These are phyloP conservation scores for Electrona antarctica DNA, from an alignment of 2,113 vertebrate species.

Conservation along the genomic window DNA sequence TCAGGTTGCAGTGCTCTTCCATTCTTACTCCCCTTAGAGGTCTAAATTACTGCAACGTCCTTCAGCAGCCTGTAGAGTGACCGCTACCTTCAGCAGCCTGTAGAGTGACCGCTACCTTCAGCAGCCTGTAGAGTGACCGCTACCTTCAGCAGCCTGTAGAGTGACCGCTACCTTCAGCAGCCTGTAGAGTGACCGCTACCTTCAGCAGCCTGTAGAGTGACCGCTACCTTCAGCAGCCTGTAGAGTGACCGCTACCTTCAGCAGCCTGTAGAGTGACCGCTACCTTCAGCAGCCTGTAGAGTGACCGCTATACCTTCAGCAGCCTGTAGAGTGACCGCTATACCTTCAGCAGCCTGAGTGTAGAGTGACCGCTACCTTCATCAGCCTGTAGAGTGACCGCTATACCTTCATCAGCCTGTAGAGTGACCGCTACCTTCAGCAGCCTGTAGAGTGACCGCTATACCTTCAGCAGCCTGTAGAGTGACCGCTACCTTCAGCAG, in stretches of 20 bases:
- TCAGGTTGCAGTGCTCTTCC: conserved; percentile 49
- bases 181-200: conserved; percentile 63
- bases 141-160: conserved; percentile 68
- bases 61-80: conserved; percentile 67
- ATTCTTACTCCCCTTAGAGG: conserved; percentile 42
- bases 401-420: conserved; percentile 69
- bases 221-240: conserved; percentile 71
- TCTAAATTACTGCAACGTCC: conserved; percentile 72
- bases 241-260: conserved; percentile 74
- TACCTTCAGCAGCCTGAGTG: conserved; percentile 71
- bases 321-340: conserved; percentile 52
- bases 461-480: conserved; percentile 68
- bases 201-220: conserved; percentile 65
- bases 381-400: conserved; percentile 55
- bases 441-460: conserved; percentile 52
- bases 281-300: conserved; percentile 68
- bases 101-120: conserved; percentile 74
- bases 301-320: conserved; percentile 76
- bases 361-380: conserved; percentile 74
- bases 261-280: conserved; percentile 55
- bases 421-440: conserved; percentile 75
- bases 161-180: conserved; percentile 74
- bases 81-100: conserved; percentile 61
- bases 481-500: conserved; percentile 74
- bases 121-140: conserved; percentile 55